Evolutionary conservation across 2,888 invertebrate genomes (phyloP).

Genomic region (Tipula confusa): DNA sequence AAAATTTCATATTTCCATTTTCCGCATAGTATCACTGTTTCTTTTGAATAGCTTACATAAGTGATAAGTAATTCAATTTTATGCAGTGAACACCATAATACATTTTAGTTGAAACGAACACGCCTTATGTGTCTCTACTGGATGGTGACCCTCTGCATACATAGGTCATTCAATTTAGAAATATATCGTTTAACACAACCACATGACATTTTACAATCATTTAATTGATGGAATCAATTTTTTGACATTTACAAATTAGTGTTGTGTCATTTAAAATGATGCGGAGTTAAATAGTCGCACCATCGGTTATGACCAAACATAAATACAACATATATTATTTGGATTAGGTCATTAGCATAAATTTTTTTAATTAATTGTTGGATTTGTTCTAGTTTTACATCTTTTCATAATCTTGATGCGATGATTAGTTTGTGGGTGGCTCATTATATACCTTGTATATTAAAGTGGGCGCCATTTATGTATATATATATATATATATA

Average conservation of each 20-base stretch:
- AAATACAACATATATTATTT: neutral
- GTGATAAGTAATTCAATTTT: too few species aligned
- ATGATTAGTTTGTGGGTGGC: neutral
- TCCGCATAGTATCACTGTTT: too few species aligned
- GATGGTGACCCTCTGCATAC: neutral
- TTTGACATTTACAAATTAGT: neutral
- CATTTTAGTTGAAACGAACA: too few species aligned
- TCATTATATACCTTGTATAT: neutral
- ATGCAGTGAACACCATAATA: too few species aligned
- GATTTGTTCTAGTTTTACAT: neutral
- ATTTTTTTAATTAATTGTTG: neutral
- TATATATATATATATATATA: too few species aligned
- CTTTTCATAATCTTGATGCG: neutral
- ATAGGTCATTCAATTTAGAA: neutral
- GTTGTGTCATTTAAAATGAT: neutral
- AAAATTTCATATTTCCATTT: too few species aligned
- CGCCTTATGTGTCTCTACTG: neutral
- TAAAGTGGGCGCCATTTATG: neutral
- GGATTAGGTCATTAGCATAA: neutral
- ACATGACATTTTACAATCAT: neutral
- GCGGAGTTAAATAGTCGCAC: neutral
- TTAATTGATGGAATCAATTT: slow-evolving; percentile 7
- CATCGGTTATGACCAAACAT: neutral
- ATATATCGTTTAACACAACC: neutral
- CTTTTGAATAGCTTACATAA: too few species aligned